A percentile compares a stretch with the other conserved stretches of the same genome.
Conservation (phyloP, 2,888 invertebrate species). For the Eupeodes luniger region DNA sequence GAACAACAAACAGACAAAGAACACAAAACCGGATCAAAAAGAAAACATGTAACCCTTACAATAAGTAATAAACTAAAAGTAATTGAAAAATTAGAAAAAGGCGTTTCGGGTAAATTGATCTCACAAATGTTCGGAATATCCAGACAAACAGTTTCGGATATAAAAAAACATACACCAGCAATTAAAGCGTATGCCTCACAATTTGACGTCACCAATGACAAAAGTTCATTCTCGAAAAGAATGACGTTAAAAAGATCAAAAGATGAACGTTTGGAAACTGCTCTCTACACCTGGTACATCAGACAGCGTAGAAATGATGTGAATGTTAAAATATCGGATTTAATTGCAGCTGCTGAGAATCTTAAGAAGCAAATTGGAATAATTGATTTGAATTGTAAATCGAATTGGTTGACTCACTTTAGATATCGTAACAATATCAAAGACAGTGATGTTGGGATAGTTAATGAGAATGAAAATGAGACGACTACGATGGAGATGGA, state of each 20-base stretch:
- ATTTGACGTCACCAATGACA: constrained; percentile 21
- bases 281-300: constrained; percentile 44
- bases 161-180: constrained; percentile 24
- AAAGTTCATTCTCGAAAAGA: constrained; percentile 16
- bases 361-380: constrained; percentile 25
- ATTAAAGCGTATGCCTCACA: constrained; percentile 39
- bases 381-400: not conserved
- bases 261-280: constrained; percentile 22
- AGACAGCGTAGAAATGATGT: constrained; percentile 8
- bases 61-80: constrained; percentile 56
- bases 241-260: constrained; percentile 40
- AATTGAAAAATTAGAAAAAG: constrained; percentile 45
- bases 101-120: constrained; percentile 26
- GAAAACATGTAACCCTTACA: constrained; percentile 56
- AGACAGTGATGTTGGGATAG: not conserved
- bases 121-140: constrained; percentile 53
- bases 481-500: not conserved
- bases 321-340: not conserved
- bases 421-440: constrained; percentile 34
- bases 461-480: not conserved
- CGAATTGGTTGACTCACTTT: constrained; percentile 36
- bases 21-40: constrained; percentile 45
- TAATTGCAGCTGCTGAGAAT: constrained; percentile 11
- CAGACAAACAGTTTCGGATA: constrained; percentile 59
- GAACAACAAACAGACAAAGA: not conserved